Evolutionary conservation across 92 coral and sea anemone species (phyloP).

Genomic region (Virgularia gustaviana): DNA sequence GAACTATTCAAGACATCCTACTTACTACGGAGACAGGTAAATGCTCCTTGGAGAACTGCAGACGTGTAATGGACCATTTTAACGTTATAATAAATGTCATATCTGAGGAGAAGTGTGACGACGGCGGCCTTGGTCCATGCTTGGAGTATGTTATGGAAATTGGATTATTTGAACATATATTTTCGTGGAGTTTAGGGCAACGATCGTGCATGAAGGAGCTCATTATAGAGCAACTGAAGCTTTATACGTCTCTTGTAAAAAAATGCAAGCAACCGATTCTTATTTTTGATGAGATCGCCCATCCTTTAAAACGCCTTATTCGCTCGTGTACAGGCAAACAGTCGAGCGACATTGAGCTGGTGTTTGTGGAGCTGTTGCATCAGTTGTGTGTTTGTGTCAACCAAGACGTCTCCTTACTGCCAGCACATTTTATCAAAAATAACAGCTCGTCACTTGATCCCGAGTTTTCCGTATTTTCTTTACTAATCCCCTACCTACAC

Average conservation of each 20-base stretch:
- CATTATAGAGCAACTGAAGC: conserved; percentile 80
- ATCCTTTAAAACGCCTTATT: conserved; percentile 72
- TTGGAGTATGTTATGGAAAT: conserved; percentile 80
- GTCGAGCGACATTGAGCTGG: conserved; percentile 73
- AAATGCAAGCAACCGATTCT: conserved; percentile 71
- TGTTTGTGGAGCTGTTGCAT: conserved; percentile 83
- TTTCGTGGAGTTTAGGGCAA: conserved; percentile 71
- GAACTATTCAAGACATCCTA: conserved; percentile 16
- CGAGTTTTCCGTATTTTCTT: conserved; percentile 79
- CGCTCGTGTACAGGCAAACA: conserved; percentile 70
- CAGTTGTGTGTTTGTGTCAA: conserved; percentile 92
- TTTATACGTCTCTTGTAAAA: conserved; percentile 76
- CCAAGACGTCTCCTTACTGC: conserved; percentile 79
- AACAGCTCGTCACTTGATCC: conserved; percentile 66
- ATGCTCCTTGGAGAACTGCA: conserved; percentile 72
- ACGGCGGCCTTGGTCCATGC: conserved; percentile 86
- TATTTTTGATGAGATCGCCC: conserved; percentile 86
- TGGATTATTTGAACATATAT: conserved; percentile 69
- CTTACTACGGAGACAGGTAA: conserved; percentile 62
- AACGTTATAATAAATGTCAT: conserved; percentile 72
- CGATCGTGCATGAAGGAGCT: conserved; percentile 64
- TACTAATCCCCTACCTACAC: conserved; percentile 83
- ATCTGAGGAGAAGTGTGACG: conserved; percentile 67
- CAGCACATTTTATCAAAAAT: conserved; percentile 82
- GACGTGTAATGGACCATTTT: conserved; percentile 78